phyloP scores from a whole-genome alignment of 2,113 vertebrate species.

The Delphinus delphis region DNA sequence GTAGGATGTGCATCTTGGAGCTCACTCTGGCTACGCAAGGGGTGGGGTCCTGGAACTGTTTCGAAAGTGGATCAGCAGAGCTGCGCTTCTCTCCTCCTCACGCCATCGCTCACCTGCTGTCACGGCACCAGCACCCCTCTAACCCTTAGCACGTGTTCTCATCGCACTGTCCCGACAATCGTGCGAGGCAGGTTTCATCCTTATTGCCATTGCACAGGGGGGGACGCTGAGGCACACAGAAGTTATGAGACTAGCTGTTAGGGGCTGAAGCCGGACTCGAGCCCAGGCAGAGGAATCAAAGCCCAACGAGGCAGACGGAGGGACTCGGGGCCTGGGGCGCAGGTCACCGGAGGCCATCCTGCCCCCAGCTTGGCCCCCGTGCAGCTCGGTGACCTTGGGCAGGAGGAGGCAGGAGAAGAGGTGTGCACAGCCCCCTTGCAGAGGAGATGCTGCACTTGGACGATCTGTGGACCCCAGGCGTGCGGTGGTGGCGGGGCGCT shows the following conservation, averaged over 20 bases:
- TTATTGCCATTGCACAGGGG: not conserved
- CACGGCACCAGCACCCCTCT: accelerated
- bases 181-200: accelerated
- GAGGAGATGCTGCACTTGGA: not conserved
- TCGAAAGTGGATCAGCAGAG: not conserved
- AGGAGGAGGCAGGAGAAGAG: not conserved
- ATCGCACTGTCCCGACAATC: accelerated
- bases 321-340: not conserved
- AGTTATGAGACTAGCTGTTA: accelerated
- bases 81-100: accelerated
- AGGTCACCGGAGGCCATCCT: not conserved
- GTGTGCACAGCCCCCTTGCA: accelerated
- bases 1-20: accelerated
- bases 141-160: accelerated
- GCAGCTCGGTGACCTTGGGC: not conserved
- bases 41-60: no score
- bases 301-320: not conserved
- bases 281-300: not conserved
- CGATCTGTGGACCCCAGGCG: accelerated
- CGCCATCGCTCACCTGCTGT: accelerated
- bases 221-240: not conserved
- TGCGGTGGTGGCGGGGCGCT: accelerated
- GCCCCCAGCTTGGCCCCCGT: accelerated
- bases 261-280: not conserved
- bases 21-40: accelerated